These are phyloP conservation scores for Neoniphon sammara DNA, from an alignment of 2,797 vertebrate genomes.

Conservation along the genomic window DNA sequence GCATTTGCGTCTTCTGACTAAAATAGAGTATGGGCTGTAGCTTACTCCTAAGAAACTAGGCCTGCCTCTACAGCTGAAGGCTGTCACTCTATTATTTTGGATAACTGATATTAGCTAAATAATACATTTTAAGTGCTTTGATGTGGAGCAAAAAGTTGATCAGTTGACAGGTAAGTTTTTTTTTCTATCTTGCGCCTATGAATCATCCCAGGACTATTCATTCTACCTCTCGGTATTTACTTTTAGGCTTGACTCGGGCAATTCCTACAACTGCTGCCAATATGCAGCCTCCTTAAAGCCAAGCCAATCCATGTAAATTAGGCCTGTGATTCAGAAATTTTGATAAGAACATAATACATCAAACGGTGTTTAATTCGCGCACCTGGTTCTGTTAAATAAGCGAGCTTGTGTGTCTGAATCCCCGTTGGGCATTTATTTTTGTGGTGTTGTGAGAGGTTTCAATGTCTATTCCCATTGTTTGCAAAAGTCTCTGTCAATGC, in stretches of 20 bases:
- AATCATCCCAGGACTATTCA: constrained; percentile 25
- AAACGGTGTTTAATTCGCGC: constrained; percentile 57
- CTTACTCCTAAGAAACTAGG: constrained; percentile 41
- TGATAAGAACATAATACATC: constrained; percentile 60
- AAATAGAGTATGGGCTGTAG: constrained; percentile 62
- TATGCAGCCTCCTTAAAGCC: constrained; percentile 30
- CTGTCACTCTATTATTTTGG: constrained; percentile 19
- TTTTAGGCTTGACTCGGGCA: constrained; percentile 17
- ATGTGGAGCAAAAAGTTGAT: not conserved
- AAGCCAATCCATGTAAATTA: constrained; percentile 31
- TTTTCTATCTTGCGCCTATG: not conserved
- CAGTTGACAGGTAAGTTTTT: constrained; percentile 23
- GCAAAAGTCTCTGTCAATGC: constrained; percentile 76
- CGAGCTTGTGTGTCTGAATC: constrained; percentile 45
- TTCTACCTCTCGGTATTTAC: constrained; percentile 15
- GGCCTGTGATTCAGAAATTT: constrained; percentile 22
- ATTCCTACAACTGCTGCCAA: constrained; percentile 1
- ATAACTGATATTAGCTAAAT: constrained; percentile 13
- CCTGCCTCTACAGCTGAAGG: constrained; percentile 27
- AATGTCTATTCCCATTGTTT: constrained; percentile 62
- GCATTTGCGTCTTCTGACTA: constrained; percentile 63
- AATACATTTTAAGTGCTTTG: constrained; percentile 9
- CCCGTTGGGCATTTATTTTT: constrained; percentile 51
- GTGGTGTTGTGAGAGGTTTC: constrained; percentile 57
- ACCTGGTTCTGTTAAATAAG: constrained; percentile 61